A percentile compares a stretch with the other conserved stretches of the same genome.
Evolutionary conservation across 2,113 vertebrate species (phyloP).

Genomic region (Columbina picui): DNA sequence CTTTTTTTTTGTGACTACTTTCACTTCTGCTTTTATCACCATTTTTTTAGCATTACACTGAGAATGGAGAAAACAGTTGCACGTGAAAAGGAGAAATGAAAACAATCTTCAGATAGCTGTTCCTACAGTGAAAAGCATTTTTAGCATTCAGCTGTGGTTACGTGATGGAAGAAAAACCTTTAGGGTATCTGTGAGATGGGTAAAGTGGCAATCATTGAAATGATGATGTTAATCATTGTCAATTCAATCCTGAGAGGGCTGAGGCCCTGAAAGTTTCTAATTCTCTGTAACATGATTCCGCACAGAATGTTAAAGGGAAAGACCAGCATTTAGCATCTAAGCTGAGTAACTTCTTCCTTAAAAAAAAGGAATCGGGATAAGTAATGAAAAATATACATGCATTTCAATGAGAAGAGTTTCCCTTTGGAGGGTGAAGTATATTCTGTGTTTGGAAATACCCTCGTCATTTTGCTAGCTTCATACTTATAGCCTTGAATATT

Average conservation of each 20-base stretch:
- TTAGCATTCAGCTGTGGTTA: not conserved
- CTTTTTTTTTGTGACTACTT: not conserved
- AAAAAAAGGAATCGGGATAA: not conserved
- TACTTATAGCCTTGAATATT: not conserved
- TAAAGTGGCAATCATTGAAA: not conserved
- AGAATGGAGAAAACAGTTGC: slow-evolving; percentile 38
- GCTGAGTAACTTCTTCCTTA: not conserved
- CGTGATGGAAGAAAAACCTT: not conserved
- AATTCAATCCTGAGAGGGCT: not conserved
- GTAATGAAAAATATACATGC: not conserved
- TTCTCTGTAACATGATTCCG: not conserved
- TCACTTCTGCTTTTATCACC: slow-evolving; percentile 27
- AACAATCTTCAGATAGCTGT: not conserved
- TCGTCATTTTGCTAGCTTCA: not conserved
- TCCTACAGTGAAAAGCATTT: not conserved
- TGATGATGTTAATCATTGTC: not conserved
- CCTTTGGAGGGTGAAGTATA: rapidly evolving
- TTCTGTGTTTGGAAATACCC: not conserved
- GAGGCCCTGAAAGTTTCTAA: slow-evolving; percentile 25
- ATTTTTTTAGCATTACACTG: not conserved
- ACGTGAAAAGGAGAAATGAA: slow-evolving; percentile 22
- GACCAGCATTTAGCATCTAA: not conserved
- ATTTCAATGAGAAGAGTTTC: not conserved
- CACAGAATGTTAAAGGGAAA: slow-evolving; percentile 4
- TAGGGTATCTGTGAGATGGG: not conserved